Evolutionary conservation across 2,797 vertebrate genomes (phyloP), one percentile per base, ranked within the genome.

Genomic region (Halcyon badia): DNA sequence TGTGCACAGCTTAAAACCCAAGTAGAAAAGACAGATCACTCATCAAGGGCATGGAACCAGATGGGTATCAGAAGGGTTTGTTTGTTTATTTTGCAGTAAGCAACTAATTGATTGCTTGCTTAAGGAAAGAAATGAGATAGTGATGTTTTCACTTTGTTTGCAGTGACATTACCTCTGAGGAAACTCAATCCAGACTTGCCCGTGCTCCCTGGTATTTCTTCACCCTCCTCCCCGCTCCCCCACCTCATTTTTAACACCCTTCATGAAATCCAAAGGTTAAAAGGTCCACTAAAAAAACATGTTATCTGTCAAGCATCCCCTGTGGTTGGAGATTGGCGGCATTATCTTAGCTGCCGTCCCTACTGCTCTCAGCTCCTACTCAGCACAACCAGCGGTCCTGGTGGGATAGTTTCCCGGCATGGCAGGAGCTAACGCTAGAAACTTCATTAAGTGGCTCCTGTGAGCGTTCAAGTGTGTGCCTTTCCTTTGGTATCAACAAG

Each of bases 1-100:
- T 51, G 66, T 14, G 39, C 54, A 20, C 28, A 31, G 31, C 65
- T 90, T 61, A 88, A 83, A 85, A 65, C 14, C 11, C 0, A 3
- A 71, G 28, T 5, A 91, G 72, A 46, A 94, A 80, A 71, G 46
- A 75, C 37, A 30, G 35, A 91, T 95, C 89, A 79, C 39, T 92
- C 82, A 69, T 51, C 57, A 6, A 81, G 52, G 57, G 46, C 8
- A 1, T 56, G 56, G 80, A 91, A 89, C 25, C 84, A 89, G 69
- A 75, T 20, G 65, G 78, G 46, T 26, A 26, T 26, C 58, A 42
- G 51, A 94, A 65, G 52, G 39, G 52, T 9, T 60, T 91, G 76
- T 80, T 94, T 96, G 90, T 92, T 96, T 92, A 19, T 94, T 94
- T 91, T 80, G 80, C 65, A 88, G 75, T n/a, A 84, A 89, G 83